Evolutionary conservation across 2,888 invertebrate genomes (phyloP).

Genomic region (Cybosia mesomella): DNA sequence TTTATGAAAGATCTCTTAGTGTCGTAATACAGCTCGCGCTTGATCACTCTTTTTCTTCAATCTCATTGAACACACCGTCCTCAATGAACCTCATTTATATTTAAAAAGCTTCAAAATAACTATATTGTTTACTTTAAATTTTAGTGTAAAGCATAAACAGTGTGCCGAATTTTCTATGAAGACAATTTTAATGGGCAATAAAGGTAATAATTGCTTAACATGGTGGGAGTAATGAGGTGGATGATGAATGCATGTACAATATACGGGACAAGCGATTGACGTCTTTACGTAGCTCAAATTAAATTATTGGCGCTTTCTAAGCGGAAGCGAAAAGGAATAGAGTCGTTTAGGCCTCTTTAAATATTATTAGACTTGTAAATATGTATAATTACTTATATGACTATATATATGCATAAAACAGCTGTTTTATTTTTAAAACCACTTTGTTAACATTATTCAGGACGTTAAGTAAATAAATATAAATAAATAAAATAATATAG

Average conservation of each 20-base stretch:
- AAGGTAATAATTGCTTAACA: conserved; percentile 65
- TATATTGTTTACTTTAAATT: conserved; percentile 77
- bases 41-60: conserved; percentile 57
- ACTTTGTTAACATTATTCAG: no score
- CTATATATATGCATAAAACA: no score
- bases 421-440: no score
- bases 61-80: conserved; percentile 83
- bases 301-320: conserved; percentile 83
- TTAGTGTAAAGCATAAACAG: conserved; percentile 77
- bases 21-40: neutral
- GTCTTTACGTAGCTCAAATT: conserved; percentile 81
- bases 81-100: conserved; percentile 81
- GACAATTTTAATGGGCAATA: conserved; percentile 63
- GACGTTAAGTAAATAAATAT: no score
- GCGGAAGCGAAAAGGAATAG: conserved; percentile 70
- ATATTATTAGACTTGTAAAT: neutral
- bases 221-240: conserved; percentile 49
- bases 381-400: no score
- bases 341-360: conserved; percentile 50
- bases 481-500: no score
- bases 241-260: conserved; percentile 64
- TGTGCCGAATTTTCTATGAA: conserved; percentile 81
- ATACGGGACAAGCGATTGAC: conserved; percentile 77
- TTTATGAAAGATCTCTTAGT: neutral
- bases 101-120: conserved; percentile 80